A percentile compares a stretch with the other conserved stretches of the same genome.
phyloP scores from a whole-genome alignment of 2,888 invertebrate genomes.

The Pachydiplax longipennis region DNA sequence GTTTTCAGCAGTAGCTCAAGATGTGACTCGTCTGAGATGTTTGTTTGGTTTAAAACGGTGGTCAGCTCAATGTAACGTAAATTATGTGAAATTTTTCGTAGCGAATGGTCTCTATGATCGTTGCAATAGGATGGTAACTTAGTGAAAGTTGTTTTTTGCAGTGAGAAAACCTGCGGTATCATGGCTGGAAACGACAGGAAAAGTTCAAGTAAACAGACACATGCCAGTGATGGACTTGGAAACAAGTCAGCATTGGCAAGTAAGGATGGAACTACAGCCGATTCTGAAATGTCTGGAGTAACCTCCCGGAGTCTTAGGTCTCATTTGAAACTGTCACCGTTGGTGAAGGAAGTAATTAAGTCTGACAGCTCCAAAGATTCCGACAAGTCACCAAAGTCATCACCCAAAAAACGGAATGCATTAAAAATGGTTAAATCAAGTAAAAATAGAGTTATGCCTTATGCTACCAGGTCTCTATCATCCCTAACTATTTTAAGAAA shows the following conservation, averaged over 20 bases:
- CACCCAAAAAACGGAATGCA: neutral
- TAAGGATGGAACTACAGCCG: neutral
- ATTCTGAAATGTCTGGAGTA: neutral
- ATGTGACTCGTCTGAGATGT: neutral
- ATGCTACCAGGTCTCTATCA: slow-evolving; percentile 9
- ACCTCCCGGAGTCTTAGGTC: neutral
- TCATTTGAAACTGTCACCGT: neutral
- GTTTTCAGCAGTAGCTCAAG: neutral
- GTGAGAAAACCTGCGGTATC: neutral
- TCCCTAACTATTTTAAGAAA: neutral
- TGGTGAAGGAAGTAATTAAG: neutral
- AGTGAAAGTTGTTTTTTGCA: neutral
- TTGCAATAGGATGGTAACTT: neutral
- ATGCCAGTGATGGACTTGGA: neutral
- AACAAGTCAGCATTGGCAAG: neutral
- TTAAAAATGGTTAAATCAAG: neutral
- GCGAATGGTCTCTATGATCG: no score
- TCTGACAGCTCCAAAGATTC: neutral
- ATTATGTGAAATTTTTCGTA: no score
- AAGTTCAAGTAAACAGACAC: neutral
- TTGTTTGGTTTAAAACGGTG: no score
- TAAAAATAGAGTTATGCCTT: neutral
- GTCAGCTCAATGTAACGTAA: no score
- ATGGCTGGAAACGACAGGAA: slow-evolving; percentile 24
- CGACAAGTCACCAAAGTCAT: neutral